phyloP scores from a whole-genome alignment of 2,797 vertebrate genomes.

The Gymnoscopelus braueri region DNA sequence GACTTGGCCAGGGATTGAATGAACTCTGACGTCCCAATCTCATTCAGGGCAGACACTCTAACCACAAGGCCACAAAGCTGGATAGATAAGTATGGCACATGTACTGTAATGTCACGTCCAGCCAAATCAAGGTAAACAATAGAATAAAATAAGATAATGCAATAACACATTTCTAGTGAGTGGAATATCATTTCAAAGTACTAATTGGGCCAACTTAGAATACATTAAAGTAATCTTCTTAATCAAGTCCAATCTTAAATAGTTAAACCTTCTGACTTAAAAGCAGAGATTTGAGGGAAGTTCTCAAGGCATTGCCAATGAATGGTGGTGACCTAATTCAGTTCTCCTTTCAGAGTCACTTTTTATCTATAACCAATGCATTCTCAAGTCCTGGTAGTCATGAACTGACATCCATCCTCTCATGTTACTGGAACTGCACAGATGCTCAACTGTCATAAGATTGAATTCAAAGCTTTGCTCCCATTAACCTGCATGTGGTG shows the following conservation, averaged over 20 bases:
- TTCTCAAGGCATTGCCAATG: constrained; percentile 46
- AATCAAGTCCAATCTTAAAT: constrained; percentile 64
- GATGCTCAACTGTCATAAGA: no score
- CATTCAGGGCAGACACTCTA: no score
- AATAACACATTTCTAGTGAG: not conserved
- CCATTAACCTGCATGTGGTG: not conserved
- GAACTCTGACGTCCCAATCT: no score
- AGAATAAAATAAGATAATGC: no score
- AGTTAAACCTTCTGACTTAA: constrained; percentile 51
- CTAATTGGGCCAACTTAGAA: constrained; percentile 56
- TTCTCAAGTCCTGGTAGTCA: constrained; percentile 18
- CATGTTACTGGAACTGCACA: not conserved
- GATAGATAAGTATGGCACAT: no score
- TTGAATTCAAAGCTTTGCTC: no score
- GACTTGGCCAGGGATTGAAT: no score
- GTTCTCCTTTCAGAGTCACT: constrained; percentile 43
- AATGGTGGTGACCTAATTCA: constrained; percentile 67
- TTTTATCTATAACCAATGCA: constrained; percentile 30
- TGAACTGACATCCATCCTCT: constrained; percentile 26
- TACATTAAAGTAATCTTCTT: constrained; percentile 70
- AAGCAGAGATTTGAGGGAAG: constrained; percentile 65
- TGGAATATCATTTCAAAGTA: constrained; percentile 28
- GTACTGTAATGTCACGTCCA: no score
- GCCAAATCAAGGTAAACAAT: no score
- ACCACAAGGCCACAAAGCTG: no score